Evolutionary conservation across 2,888 invertebrate genomes (phyloP).

Genomic region (Ochropleura plecta): DNA sequence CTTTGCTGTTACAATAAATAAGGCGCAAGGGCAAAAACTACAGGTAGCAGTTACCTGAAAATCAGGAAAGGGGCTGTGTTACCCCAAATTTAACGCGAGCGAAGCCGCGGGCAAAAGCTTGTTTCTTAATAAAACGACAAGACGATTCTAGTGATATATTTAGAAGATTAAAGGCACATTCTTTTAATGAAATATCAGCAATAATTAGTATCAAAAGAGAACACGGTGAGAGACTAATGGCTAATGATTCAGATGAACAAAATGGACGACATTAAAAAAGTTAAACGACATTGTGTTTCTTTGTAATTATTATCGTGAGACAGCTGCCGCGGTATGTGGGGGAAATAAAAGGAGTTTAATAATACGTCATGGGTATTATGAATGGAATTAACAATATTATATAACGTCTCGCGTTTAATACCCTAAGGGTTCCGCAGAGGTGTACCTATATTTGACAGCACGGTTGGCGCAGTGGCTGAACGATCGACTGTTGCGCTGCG

Average conservation of each 20-base stretch:
- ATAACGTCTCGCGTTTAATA: background rate
- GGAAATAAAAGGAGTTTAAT: slow-evolving; percentile 7
- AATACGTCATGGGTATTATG: slow-evolving; percentile 13
- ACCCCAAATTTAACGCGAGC: too few relatives aligned
- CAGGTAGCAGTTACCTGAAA: too few relatives aligned
- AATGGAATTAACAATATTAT: background rate
- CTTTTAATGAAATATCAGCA: slow-evolving; percentile 48
- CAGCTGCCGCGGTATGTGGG: slow-evolving; percentile 27
- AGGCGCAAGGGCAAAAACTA: too few relatives aligned
- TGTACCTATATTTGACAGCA: too few relatives aligned
- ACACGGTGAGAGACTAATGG: slow-evolving; percentile 57
- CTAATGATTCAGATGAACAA: slow-evolving; percentile 54
- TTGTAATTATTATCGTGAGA: slow-evolving; percentile 35
- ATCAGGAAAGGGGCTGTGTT: too few relatives aligned
- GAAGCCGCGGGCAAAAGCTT: too few relatives aligned
- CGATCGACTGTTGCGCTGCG: too few relatives aligned
- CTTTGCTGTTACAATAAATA: too few relatives aligned
- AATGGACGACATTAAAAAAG: slow-evolving; percentile 55
- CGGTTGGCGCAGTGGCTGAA: too few relatives aligned
- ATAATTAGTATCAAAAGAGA: slow-evolving; percentile 63
- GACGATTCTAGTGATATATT: slow-evolving; percentile 35
- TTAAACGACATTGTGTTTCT: slow-evolving; percentile 45
- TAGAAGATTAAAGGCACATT: slow-evolving; percentile 55
- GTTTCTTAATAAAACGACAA: slow-evolving; percentile 14
- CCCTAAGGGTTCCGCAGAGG: background rate